Base-by-base conservation (phyloP, 2,888 invertebrate species). In the Euclidia mi region DNA sequence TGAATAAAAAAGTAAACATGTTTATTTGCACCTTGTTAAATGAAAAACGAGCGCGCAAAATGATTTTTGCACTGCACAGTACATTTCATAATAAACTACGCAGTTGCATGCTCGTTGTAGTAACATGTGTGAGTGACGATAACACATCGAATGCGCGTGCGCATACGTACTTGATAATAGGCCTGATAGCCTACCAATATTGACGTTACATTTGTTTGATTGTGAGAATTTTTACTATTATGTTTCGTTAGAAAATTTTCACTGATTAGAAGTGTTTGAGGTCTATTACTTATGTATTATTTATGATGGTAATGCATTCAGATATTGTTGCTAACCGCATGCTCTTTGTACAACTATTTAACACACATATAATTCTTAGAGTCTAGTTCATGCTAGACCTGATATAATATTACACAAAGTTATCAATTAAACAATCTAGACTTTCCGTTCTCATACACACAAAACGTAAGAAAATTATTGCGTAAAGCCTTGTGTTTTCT, bases 1-100 rank as follows among this genome's bases (percentile, higher is more conserved):
- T 4, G n/a, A 37, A 37, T 40, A 6, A 7, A 48, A 34, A 45
- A 47, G 29, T 25, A 50, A 28, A 57, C 31, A 52, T 58, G 34
- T 58, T 53, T 61, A 52, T 71, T 56, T 56, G 49, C 51, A 52
- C 46, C 48, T 63, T 56, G 55, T 64, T 61, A 47, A 52, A 58
- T 56, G 52, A 71, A 70, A 53, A 55, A 9, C 14, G 41, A 64
- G 61, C 71, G 65, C 60, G 67, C 61, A 53, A 57, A 64, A 68
- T 50, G 61, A 70, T 78, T 77, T 71, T 72, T 65, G 70, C 69
- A 76, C 79, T 80, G 76, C 75, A 71, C 71, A 72, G 69, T 75
- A 78, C 76, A 78, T 82, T 84, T 84, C 81, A 79, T 77, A 81
- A 82, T 81, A 81, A 85, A 88, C 89, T 90, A 87, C 91, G 91